These are phyloP conservation scores for Labeo rohita DNA, from an alignment of 2,113 vertebrate species.

Conservation along the genomic window DNA sequence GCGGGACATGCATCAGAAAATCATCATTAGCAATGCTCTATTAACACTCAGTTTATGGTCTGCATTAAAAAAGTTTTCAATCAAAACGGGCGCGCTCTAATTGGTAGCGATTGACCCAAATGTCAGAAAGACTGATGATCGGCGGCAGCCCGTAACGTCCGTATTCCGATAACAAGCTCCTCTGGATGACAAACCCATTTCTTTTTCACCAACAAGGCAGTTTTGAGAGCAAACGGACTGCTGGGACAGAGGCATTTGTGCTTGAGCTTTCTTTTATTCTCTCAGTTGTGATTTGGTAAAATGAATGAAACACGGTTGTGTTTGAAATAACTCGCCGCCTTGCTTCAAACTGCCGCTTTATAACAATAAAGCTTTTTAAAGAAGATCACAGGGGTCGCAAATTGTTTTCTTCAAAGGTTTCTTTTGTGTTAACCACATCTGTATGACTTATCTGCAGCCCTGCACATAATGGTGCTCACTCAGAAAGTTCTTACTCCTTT, in stretches of 20 bases:
- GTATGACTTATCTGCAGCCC: neutral
- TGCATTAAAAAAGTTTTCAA: constrained; percentile 29
- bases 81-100: constrained; percentile 7
- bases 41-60: constrained; percentile 21
- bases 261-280: neutral
- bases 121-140: constrained; percentile 35
- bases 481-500: neutral
- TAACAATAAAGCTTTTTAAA: constrained; percentile 5
- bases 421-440: constrained; percentile 8
- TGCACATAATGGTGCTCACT: neutral
- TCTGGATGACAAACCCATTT: neutral
- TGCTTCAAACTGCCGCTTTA: neutral
- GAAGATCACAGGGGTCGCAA: neutral
- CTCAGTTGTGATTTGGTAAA: neutral
- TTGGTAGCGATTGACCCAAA: constrained; percentile 35
- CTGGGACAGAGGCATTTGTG: neutral
- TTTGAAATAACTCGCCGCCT: constrained; percentile 1
- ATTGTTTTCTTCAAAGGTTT: constrained; percentile 3
- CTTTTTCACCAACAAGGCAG: constrained; percentile 6
- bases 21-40: constrained; percentile 40
- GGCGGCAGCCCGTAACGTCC: neutral
- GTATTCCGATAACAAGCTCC: constrained; percentile 18
- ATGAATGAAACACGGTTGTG: neutral
- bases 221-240: constrained; percentile 15
- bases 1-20: constrained; percentile 32